phyloP scores from a whole-genome alignment of 1,140 invertebrate genomes.

The Drosophila truncata region DNA sequence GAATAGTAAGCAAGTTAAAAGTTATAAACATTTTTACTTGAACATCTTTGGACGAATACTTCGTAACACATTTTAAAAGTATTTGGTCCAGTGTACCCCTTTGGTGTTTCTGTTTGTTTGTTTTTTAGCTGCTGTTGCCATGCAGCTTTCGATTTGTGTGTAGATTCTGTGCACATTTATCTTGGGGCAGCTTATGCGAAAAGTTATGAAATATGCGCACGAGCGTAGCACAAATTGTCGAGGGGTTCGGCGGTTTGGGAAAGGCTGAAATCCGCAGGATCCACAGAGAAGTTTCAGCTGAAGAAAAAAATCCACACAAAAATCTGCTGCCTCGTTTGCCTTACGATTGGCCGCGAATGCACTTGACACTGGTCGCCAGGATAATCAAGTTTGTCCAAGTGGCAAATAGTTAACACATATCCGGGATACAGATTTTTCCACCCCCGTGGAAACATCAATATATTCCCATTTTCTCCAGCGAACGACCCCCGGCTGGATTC shows the following conservation, averaged over 20 bases:
- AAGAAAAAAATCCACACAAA: not conserved
- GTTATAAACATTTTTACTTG: too few species aligned
- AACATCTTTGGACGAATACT: not conserved
- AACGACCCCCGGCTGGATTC: constrained; percentile 1
- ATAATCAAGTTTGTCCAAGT: constrained; percentile 27
- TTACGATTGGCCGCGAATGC: constrained; percentile 39
- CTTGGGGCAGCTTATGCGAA: constrained; percentile 82
- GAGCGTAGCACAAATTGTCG: constrained; percentile 74
- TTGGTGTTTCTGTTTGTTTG: constrained; percentile 43
- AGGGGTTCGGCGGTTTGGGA: constrained; percentile 11
- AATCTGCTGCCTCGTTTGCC: constrained; percentile 21
- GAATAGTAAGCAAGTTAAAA: too few species aligned
- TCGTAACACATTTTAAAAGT: not conserved
- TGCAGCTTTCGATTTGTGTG: constrained; percentile 82
- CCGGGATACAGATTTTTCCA: constrained; percentile 3
- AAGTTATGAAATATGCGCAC: constrained; percentile 84
- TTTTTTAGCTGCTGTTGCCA: constrained; percentile 56
- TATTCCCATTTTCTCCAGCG: constrained; percentile 5
- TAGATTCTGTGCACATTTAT: constrained; percentile 80
- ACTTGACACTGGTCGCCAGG: constrained; percentile 43
- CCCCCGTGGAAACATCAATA: constrained; percentile 6
- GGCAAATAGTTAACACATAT: constrained; percentile 11
- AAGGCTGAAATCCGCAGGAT: not conserved
- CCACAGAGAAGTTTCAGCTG: constrained; percentile 3
- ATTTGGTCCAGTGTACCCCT: constrained; percentile 19